phyloP scores from a whole-genome alignment of 2,888 invertebrate genomes.

The Iselma pallidipennis region DNA sequence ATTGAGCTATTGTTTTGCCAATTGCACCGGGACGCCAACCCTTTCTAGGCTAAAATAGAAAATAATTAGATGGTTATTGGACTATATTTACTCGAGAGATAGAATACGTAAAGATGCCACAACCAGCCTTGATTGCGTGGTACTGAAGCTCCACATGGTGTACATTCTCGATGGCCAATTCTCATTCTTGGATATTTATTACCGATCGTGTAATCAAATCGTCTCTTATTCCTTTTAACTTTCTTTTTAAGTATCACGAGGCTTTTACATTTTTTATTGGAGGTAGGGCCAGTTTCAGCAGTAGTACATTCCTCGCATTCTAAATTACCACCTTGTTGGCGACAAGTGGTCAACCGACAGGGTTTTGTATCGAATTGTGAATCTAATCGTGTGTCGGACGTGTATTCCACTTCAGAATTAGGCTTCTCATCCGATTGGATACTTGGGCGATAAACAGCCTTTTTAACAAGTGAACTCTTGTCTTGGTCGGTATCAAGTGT shows the following conservation, averaged over 20 bases:
- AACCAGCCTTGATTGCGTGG: conserved; percentile 71
- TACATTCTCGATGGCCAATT: conserved; percentile 63
- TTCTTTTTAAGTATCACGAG: conserved; percentile 3
- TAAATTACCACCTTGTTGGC: conserved; percentile 16
- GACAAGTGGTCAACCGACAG: conserved; percentile 10
- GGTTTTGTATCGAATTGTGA: background rate
- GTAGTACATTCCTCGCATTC: conserved; percentile 8
- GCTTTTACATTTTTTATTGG: conserved; percentile 4
- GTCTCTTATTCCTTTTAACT: conserved; percentile 35
- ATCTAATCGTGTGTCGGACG: background rate
- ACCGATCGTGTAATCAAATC: conserved; percentile 60
- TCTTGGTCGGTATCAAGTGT: background rate
- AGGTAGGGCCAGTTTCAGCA: background rate
- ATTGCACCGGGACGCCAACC: conserved; percentile 65
- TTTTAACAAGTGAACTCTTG: background rate
- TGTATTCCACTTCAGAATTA: background rate
- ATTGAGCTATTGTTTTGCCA: conserved; percentile 55
- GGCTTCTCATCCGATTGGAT: background rate
- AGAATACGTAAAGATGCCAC: conserved; percentile 58
- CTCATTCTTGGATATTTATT: conserved; percentile 58
- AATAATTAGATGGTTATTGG: background rate
- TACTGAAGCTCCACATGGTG: conserved; percentile 59
- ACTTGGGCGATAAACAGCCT: background rate
- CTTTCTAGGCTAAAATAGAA: conserved; percentile 50
- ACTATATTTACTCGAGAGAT: no score